phyloP scores from a whole-genome alignment of 2,888 invertebrate species.

The Agriopis marginaria region DNA sequence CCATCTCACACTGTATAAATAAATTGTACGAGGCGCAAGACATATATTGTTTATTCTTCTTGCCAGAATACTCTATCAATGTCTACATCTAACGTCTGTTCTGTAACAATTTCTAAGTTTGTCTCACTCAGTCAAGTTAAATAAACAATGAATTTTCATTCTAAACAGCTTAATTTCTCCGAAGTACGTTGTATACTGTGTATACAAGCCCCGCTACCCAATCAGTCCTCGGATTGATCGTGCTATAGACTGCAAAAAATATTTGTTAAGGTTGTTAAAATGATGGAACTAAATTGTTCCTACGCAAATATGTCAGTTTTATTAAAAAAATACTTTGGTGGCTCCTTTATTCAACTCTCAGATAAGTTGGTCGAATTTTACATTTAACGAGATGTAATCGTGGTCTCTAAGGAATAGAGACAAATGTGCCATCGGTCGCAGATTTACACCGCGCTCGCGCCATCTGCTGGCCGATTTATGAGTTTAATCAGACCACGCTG shows the following conservation, averaged over 20 bases:
- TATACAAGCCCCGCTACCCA: conserved; percentile 21
- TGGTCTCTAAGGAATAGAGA: conserved; percentile 72
- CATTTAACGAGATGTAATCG: conserved; percentile 66
- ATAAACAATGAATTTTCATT: conserved; percentile 10
- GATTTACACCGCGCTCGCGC: conserved; percentile 79
- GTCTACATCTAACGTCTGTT: too few relatives aligned
- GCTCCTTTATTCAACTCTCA: neutral
- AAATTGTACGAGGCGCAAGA: too few relatives aligned
- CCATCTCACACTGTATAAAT: too few relatives aligned
- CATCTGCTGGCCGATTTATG: conserved; percentile 84
- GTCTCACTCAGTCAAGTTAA: neutral
- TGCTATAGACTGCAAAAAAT: conserved; percentile 37
- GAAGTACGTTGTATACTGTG: conserved; percentile 3
- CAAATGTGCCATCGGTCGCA: conserved; percentile 81
- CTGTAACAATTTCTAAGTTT: too few relatives aligned
- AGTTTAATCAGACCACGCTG: conserved; percentile 76
- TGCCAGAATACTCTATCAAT: too few relatives aligned
- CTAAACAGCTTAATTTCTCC: conserved; percentile 26
- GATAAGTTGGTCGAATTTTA: neutral
- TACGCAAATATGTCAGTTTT: neutral
- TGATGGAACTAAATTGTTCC: neutral
- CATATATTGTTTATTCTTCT: too few relatives aligned
- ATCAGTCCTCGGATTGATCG: conserved; percentile 54
- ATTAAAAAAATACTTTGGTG: neutral
- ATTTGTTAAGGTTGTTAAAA: neutral